Percentiles rank a stretch among this genome's conserved stretches.
Conservation (phyloP, 2,888 invertebrate genomes). For the Carcina quercana region DNA sequence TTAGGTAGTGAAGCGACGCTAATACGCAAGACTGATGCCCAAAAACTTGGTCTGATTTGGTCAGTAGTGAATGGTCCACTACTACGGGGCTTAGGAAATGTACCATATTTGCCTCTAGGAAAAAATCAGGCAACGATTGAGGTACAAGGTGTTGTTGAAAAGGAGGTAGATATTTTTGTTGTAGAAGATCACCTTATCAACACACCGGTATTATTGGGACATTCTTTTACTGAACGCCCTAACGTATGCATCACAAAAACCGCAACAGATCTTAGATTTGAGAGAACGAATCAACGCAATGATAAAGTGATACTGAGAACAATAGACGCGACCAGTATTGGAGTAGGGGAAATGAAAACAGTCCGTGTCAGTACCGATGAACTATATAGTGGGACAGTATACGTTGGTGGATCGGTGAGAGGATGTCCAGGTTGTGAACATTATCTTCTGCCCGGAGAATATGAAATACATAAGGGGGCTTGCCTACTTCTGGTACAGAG, state of each 20-base stretch:
- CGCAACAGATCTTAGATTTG: constrained; percentile 2
- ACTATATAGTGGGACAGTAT: background rate
- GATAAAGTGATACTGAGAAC: background rate
- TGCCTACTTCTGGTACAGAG: background rate
- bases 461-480: background rate
- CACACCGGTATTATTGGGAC: constrained; percentile 5
- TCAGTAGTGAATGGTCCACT: constrained; percentile 6
- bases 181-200: constrained; percentile 14
- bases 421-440: constrained; percentile 1
- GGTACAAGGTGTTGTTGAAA: constrained; percentile 14
- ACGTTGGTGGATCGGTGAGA: background rate
- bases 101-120: constrained; percentile 15
- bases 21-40: constrained; percentile 14
- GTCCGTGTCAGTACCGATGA: background rate
- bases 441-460: constrained; percentile 5
- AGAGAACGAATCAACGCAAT: background rate
- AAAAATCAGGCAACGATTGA: constrained; percentile 6
- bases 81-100: constrained; percentile 16
- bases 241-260: constrained; percentile 6
- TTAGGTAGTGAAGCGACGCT: constrained; percentile 17
- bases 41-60: constrained; percentile 12
- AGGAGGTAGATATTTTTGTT: constrained; percentile 12
- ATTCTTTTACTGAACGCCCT: constrained; percentile 8
- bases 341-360: background rate
- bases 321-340: background rate